phyloP scores from a whole-genome alignment of 2,888 invertebrate genomes.

The Teleiodes luculella region DNA sequence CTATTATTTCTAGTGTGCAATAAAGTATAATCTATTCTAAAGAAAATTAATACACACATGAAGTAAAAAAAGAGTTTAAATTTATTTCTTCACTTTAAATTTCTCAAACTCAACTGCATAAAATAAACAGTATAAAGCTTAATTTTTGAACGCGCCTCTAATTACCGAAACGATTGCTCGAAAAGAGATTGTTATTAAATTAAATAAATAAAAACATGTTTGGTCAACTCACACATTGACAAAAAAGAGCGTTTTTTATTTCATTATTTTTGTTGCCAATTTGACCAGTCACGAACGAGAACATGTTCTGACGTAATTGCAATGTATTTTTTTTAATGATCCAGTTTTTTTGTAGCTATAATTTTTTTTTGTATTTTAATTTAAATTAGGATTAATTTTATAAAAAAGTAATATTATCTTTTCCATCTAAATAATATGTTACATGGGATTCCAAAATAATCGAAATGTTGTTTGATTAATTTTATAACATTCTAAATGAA shows the following conservation, averaged over 20 bases:
- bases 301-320: conserved; percentile 11
- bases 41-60: too few species aligned
- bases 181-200: conserved; percentile 30
- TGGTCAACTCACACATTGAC: conserved; percentile 22
- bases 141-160: conserved; percentile 16
- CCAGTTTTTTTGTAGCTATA: conserved; percentile 4
- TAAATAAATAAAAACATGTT: conserved; percentile 28
- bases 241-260: conserved; percentile 25
- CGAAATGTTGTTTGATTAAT: too few species aligned
- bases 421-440: too few species aligned
- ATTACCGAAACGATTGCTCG: conserved; percentile 20
- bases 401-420: too few species aligned
- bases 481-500: too few species aligned
- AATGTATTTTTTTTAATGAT: conserved; percentile 8
- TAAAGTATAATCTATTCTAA: too few species aligned
- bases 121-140: not conserved
- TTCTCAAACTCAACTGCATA: too few species aligned
- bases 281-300: conserved; percentile 25
- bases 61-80: too few species aligned
- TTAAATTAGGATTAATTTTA: too few species aligned
- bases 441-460: too few species aligned
- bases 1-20: too few species aligned
- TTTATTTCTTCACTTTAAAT: too few species aligned
- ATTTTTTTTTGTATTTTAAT: conserved; percentile 9
- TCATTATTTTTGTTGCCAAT: conserved; percentile 24